A percentile compares a stretch with the other conserved stretches of the same genome.
Conservation (phyloP, 2,113 vertebrate genomes). For the Euleptes europaea region DNA sequence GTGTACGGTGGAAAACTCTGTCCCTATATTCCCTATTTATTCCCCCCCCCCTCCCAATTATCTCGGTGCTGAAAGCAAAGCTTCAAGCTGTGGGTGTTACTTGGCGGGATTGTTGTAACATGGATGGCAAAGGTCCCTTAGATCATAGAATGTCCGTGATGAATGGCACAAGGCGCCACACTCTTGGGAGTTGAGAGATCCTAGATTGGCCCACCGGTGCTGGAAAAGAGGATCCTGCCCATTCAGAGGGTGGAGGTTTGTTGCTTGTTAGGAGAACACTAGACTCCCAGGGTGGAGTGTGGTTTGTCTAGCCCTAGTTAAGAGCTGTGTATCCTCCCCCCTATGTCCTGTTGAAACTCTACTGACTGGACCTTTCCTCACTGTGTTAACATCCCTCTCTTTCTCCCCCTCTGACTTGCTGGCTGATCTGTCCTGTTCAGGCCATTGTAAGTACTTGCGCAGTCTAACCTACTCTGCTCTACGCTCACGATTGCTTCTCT, state of each 20-base stretch:
- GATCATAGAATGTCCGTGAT: neutral
- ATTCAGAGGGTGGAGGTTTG: neutral
- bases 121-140: neutral
- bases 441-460: constrained; percentile 66
- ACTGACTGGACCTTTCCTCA: neutral
- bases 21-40: neutral
- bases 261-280: neutral
- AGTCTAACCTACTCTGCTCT: neutral
- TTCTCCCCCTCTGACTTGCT: constrained; percentile 20
- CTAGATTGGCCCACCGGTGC: neutral
- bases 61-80: neutral
- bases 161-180: neutral
- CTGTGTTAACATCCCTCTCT: constrained; percentile 50
- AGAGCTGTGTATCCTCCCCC: neutral
- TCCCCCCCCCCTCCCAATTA: neutral
- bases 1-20: neutral
- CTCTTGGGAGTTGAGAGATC: neutral
- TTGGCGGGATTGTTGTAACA: neutral
- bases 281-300: neutral
- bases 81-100: neutral
- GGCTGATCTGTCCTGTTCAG: constrained; percentile 44
- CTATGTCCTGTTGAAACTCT: neutral
- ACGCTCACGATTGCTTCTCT: neutral
- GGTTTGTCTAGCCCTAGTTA: neutral
- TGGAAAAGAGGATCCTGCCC: neutral